Percentiles rank a stretch among this genome's conserved stretches.
Evolutionary conservation across 2,888 invertebrate species (phyloP).

Genomic region (Bruchidius siliquastri): DNA sequence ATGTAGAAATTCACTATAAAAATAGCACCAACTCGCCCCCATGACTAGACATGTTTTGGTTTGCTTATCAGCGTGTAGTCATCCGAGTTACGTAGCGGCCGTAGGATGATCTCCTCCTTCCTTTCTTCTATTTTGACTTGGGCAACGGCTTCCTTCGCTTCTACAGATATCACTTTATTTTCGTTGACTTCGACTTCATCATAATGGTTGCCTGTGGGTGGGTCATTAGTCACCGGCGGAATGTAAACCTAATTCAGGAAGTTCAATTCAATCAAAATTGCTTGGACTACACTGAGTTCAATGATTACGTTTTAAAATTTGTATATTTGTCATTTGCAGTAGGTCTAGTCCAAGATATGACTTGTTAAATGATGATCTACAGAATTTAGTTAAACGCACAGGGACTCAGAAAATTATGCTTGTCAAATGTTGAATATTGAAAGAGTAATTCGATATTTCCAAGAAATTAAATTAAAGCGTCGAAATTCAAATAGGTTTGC

Average conservation of each 20-base stretch:
- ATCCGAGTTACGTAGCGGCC: not conserved
- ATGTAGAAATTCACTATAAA: not conserved
- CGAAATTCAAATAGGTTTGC: too few species aligned
- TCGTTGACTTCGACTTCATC: constrained; percentile 60
- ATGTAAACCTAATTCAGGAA: not conserved
- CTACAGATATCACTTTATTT: constrained; percentile 60
- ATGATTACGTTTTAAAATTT: too few species aligned
- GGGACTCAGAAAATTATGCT: too few species aligned
- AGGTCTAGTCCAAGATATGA: too few species aligned
- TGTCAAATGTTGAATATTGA: too few species aligned
- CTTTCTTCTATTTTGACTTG: constrained; percentile 71
- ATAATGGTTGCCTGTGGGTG: constrained; percentile 63
- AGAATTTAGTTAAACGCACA: too few species aligned
- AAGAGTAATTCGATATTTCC: too few species aligned
- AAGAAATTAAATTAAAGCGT: too few species aligned
- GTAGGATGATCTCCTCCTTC: not conserved
- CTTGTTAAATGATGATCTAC: too few species aligned
- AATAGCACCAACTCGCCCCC: not conserved
- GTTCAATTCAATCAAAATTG: not conserved
- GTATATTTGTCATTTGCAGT: too few species aligned
- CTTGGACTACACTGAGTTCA: too few species aligned
- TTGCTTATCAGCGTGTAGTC: constrained; percentile 77
- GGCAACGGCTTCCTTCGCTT: constrained; percentile 54
- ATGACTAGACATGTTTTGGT: constrained; percentile 71
- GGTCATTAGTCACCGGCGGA: constrained; percentile 18